A percentile compares a stretch with the other conserved stretches of the same genome.
These are phyloP conservation scores for Philonicus albiceps DNA, from an alignment of 2,888 invertebrate genomes.

Conservation along the genomic window DNA sequence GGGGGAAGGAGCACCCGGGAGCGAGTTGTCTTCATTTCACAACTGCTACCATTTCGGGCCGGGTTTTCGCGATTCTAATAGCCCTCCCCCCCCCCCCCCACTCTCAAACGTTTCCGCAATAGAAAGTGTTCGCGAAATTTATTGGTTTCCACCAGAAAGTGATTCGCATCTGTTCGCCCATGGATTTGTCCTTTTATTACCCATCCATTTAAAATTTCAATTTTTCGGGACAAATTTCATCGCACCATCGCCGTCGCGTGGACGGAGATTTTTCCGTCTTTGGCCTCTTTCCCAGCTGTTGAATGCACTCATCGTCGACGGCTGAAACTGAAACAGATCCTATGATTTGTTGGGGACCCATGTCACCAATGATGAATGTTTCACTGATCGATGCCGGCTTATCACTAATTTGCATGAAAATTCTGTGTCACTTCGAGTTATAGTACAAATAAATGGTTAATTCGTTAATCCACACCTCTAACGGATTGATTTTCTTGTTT, in stretches of 20 bases:
- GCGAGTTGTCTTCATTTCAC: background rate
- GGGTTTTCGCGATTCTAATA: conserved; percentile 16
- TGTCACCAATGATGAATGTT: background rate
- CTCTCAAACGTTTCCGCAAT: background rate
- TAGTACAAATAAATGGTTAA: background rate
- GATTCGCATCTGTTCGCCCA: conserved; percentile 20
- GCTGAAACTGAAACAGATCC: background rate
- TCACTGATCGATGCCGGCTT: background rate
- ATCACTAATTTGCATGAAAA: background rate
- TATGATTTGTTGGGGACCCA: background rate
- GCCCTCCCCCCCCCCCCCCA: background rate
- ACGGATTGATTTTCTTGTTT: background rate
- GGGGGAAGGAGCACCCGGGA: background rate
- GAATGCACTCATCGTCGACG: background rate
- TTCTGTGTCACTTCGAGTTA: background rate
- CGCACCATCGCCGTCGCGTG: background rate
- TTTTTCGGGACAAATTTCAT: background rate
- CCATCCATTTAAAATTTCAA: conserved; percentile 11
- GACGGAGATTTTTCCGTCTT: background rate
- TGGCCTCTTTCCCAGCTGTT: background rate
- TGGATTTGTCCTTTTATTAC: conserved; percentile 33
- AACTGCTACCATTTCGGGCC: background rate
- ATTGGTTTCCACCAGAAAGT: conserved; percentile 4
- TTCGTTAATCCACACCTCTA: background rate
- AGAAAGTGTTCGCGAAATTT: conserved; percentile 25